Evolutionary conservation across 2,888 invertebrate species (phyloP).

Genomic region (Catonia carolina): DNA sequence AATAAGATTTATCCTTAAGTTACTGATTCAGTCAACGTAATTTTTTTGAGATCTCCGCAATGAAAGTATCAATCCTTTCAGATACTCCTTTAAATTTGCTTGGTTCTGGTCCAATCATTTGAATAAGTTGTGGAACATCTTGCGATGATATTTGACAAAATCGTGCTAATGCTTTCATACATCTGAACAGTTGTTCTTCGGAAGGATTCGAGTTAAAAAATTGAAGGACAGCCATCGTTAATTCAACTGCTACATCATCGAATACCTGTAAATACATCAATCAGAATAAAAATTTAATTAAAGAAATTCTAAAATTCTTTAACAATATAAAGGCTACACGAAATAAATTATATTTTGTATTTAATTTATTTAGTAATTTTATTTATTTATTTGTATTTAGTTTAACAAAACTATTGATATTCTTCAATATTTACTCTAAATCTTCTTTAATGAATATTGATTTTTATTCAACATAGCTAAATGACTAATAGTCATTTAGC

Average conservation of each 20-base stretch:
- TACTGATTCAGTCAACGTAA: slow-evolving; percentile 17
- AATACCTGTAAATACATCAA: slow-evolving; percentile 77
- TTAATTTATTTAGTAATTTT: too few species aligned
- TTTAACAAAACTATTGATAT: too few species aligned
- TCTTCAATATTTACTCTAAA: too few species aligned
- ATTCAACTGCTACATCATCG: slow-evolving; percentile 86
- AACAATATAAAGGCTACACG: too few species aligned
- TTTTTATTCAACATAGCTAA: too few species aligned
- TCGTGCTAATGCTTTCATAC: slow-evolving; percentile 67
- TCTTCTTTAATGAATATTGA: too few species aligned
- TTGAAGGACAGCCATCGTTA: slow-evolving; percentile 86
- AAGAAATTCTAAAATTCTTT: neutral
- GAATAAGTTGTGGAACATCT: slow-evolving; percentile 82
- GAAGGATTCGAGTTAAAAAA: slow-evolving; percentile 70
- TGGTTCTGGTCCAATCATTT: slow-evolving; percentile 86
- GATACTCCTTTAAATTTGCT: slow-evolving; percentile 74
- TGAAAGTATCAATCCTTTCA: slow-evolving; percentile 70
- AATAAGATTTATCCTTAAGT: too few species aligned
- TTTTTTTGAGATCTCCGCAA: slow-evolving; percentile 60
- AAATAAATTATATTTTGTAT: too few species aligned
- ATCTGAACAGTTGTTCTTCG: slow-evolving; percentile 74
- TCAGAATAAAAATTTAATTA: neutral
- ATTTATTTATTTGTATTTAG: too few species aligned
- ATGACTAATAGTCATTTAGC: too few species aligned
- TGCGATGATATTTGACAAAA: slow-evolving; percentile 68